Evolutionary conservation across 2,113 vertebrate genomes (phyloP), one percentile per base, ranked within the genome.

Genomic region (Lampris megalopsis): DNA sequence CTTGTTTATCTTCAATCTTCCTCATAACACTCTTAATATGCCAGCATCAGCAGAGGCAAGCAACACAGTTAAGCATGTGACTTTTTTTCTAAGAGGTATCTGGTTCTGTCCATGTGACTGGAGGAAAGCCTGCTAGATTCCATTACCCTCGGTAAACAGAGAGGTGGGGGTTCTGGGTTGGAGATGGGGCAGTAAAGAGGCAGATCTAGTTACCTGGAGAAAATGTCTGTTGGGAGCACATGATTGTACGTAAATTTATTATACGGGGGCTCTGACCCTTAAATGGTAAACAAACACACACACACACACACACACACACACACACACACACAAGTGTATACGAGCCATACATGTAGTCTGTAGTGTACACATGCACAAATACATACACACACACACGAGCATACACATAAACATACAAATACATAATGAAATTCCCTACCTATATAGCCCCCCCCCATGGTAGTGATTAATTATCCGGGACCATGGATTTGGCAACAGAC

Each of bases 71-170:
- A 80, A 67, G 66, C 88, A 81, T 85, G 85, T 89, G 90, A 92
- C 80, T 63, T 77, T 64, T 83, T 84, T 88, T 71, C 70, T 57
- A 75, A 75, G 56, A 56, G 68, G 86, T 79, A 89, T 90, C 88
- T 83, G 63, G 82, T 91, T 92, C 69, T 8, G 48, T 11, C 58
- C 91, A 82, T 91, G 91, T 92, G 91, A 93, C 86, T 7, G 37
- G 50, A 70, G 43, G 63, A 84, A 70, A 81, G 45, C 10, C 58
- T 68, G 66, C 67, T 83, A 68, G 81, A 84, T 89, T 89, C 84
- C 74, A 81, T 91, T 86, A 85, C 91, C 24, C 69, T 81, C 53
- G 66, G 70, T 84, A 80, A 86, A 84, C 74, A 79, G 75, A 78
- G 73, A 80, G 75, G 73, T 65, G 75, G 67, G 71, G 76, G 75